Conservation (phyloP, 1,140 invertebrate species). For the Pseudomyrmex concolor region DNA sequence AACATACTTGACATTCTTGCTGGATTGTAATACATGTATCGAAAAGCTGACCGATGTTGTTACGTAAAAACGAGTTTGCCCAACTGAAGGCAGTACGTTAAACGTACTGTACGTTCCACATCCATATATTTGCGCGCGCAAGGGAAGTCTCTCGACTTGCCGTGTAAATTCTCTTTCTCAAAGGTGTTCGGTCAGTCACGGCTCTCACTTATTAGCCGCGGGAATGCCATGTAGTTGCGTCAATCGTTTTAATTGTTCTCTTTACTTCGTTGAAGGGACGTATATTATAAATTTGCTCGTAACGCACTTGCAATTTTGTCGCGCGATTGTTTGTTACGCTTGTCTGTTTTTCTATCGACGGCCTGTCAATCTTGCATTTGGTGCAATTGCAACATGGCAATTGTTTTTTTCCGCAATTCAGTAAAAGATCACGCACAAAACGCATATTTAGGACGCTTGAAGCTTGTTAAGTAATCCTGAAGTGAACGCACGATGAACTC, state of each 20-base stretch:
- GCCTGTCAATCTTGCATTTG: conserved; percentile 11
- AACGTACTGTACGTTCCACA: conserved; percentile 47
- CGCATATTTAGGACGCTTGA: neutral
- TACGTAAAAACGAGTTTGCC: conserved; percentile 60
- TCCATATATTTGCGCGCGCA: conserved; percentile 20
- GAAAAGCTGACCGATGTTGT: conserved; percentile 37
- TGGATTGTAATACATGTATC: neutral
- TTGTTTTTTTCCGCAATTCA: neutral
- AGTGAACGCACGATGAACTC: neutral
- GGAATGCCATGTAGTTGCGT: conserved; percentile 21
- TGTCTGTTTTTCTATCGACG: conserved; percentile 13
- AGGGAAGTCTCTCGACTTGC: neutral
- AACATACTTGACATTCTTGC: conserved; percentile 36
- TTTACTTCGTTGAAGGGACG: neutral
- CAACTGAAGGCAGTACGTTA: conserved; percentile 38
- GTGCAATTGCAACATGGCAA: too few species aligned
- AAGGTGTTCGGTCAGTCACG: conserved; percentile 7
- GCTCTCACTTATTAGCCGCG: conserved; percentile 32
- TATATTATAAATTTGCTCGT: conserved; percentile 15
- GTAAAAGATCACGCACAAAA: neutral
- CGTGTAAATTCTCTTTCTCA: conserved; percentile 35
- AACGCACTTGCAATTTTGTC: conserved; percentile 12
- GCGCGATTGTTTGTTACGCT: neutral
- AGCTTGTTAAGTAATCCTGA: neutral
- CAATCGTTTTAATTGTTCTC: conserved; percentile 60